Evolutionary conservation across 1,140 invertebrate species (phyloP).

Genomic region (Tetragonula clypearis): DNA sequence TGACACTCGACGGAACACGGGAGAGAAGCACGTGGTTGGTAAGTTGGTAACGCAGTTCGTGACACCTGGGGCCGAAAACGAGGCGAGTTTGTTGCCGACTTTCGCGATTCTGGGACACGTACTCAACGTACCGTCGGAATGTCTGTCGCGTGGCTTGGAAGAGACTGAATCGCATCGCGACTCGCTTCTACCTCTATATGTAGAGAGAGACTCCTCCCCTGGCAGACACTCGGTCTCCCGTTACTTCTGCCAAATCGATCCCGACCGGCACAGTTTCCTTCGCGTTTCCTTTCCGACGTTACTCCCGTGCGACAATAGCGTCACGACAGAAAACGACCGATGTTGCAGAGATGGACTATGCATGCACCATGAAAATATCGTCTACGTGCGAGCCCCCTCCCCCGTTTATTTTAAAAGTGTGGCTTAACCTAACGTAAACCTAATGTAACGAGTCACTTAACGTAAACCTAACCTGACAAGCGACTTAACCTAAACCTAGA

Average conservation of each 20-base stretch:
- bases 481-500: too few relatives aligned
- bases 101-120: background rate
- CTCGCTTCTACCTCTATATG: constrained; percentile 72
- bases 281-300: background rate
- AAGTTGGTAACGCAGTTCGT: too few relatives aligned
- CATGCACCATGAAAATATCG: too few relatives aligned
- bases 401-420: too few relatives aligned
- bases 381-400: too few relatives aligned
- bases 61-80: background rate
- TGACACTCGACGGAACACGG: too few relatives aligned
- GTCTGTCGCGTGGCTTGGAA: constrained; percentile 64
- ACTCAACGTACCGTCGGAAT: background rate
- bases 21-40: background rate
- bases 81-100: background rate
- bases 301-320: background rate
- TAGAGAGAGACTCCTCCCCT: constrained; percentile 71
- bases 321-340: too few relatives aligned
- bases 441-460: too few relatives aligned
- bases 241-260: constrained; percentile 51
- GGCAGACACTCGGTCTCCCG: constrained; percentile 57
- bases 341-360: too few relatives aligned
- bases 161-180: constrained; percentile 70
- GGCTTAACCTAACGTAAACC: too few relatives aligned
- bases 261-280: background rate
- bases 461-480: too few relatives aligned